Evolutionary conservation across 2,797 vertebrate species (phyloP).

Genomic region (Perodicticus potto): DNA sequence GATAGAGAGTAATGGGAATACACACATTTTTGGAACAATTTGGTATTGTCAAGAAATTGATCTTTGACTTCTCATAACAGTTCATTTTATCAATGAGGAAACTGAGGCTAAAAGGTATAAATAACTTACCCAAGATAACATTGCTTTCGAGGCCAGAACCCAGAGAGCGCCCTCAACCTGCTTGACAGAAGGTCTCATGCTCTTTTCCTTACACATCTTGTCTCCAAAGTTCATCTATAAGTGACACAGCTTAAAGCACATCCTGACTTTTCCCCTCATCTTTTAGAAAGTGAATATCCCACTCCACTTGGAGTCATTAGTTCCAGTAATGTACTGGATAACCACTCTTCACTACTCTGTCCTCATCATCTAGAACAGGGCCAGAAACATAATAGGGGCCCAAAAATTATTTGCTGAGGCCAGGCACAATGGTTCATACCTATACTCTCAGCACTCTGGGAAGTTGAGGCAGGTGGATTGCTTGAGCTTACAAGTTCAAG

Average conservation of each 20-base stretch:
- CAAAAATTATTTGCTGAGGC: not conserved
- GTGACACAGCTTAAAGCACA: not conserved
- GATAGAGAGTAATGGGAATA: not conserved
- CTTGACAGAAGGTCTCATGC: not conserved
- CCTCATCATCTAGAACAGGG: not conserved
- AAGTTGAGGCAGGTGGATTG: no score
- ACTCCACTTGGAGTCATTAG: not conserved
- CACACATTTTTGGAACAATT: not conserved
- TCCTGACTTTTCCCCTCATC: not conserved
- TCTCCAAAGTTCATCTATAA: not conserved
- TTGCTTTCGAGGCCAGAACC: not conserved
- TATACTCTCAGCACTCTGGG: no score
- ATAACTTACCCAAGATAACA: not conserved
- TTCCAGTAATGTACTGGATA: not conserved
- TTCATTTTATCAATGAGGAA: not conserved
- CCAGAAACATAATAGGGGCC: not conserved
- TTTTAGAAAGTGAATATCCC: not conserved
- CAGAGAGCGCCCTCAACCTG: not conserved
- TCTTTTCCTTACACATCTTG: not conserved
- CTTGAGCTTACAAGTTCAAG: no score
- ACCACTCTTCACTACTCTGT: not conserved
- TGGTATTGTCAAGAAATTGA: not conserved
- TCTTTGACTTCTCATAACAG: not conserved
- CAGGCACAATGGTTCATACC: no score
- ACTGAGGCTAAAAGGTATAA: not conserved